Evolutionary conservation across 2,113 vertebrate species (phyloP).

Genomic region (Psittacula cyanocephala): DNA sequence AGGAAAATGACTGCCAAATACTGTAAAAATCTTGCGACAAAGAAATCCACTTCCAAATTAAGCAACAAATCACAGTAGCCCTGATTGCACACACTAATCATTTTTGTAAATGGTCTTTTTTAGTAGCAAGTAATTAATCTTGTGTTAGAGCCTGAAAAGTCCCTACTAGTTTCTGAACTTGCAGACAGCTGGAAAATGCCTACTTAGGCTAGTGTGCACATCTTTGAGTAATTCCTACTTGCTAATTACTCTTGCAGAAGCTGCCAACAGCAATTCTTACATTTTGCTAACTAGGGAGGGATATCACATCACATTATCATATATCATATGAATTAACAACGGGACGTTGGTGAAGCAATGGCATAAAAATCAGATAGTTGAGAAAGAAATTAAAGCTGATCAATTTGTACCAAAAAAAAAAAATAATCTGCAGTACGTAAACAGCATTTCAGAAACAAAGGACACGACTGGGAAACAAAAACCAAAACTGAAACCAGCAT

Average conservation of each 20-base stretch:
- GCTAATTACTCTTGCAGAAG: constrained; percentile 66
- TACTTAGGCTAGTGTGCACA: constrained; percentile 26
- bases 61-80: background rate
- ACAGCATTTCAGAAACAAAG: constrained; percentile 16
- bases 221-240: constrained; percentile 54
- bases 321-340: constrained; percentile 39
- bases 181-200: constrained; percentile 63
- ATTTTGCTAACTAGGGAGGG: constrained; percentile 56
- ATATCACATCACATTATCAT: constrained; percentile 38
- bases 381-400: constrained; percentile 49
- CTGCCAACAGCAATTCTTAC: constrained; percentile 62
- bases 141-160: constrained; percentile 21
- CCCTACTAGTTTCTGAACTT: constrained; percentile 41
- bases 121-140: constrained; percentile 57
- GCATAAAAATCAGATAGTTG: constrained; percentile 52
- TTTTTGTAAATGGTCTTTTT: constrained; percentile 14
- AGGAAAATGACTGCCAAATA: background rate
- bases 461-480: background rate
- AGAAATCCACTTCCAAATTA: background rate
- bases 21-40: constrained; percentile 1
- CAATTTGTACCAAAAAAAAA: background rate
- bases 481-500: constrained; percentile 25
- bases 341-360: constrained; percentile 26
- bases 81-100: background rate
- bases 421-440: background rate